Base-by-base conservation (phyloP, 2,797 vertebrate genomes). In the Oreochromis grahami region DNA sequence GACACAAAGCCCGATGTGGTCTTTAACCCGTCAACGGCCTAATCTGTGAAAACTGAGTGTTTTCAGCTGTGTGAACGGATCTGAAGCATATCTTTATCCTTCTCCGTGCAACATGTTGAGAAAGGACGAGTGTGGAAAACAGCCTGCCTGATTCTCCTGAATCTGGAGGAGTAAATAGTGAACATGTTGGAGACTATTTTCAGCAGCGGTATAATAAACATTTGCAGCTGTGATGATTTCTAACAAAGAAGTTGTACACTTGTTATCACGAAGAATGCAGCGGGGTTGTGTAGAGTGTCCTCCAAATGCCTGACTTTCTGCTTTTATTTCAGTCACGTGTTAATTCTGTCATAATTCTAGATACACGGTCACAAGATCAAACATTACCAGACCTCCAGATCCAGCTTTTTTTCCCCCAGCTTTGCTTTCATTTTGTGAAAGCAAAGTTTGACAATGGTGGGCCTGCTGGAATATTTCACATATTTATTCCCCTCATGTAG, bases 151-250 rank as follows among this genome's bases (percentile, higher is more conserved):
- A 72, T 48, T 72, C 43, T 48, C 15, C 41, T 48, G 9, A 50
- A 50, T 50, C 43, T 74, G 43, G 15, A 50, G 15, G 43, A 50
- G 26, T 74, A 48, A 72, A 72, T n/a, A 32, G 24, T 48, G 68
- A 72, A 29, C 24, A 29, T 72, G 68, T 19, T 72, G 43, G 68
- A 48, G 68, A 19, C 43, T 12, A 29, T 72, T 72, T 72, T 48
- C 41, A 72, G 68, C 41, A 48, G 24, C 10, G 17, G 24, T 48
- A 19, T 72, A 29, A 29, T 48, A 29, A 72, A 72, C 14, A 72
- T 72, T 48, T 72, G 68, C 26, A 19, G 68, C 68, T 72, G 68
- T 72, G 68, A 48, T 72, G 68, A 48, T 48, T 43, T 48, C 68
- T 48, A 72, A 48, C 5, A 45, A 17, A 72, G 24, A 43, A 24